phyloP scores from a whole-genome alignment of 2,797 vertebrate species.

The Sebastes minor region DNA sequence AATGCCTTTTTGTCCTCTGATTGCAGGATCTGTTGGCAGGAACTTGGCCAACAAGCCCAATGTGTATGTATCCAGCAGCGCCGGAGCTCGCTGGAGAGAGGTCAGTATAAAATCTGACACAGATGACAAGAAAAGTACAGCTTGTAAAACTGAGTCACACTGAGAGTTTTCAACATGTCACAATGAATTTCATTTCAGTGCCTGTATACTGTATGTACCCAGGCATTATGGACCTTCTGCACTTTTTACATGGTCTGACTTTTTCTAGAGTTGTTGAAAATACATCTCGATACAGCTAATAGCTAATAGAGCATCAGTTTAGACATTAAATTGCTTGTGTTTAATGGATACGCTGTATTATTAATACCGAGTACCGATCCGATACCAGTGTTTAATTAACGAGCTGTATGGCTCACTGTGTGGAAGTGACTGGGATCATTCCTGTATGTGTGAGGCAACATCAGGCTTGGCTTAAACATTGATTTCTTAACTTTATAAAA shows the following conservation, averaged over 20 bases:
- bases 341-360: background rate
- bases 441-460: no score
- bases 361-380: background rate
- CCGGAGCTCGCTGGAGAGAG: slow-evolving; percentile 95
- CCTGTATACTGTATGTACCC: no score
- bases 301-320: background rate
- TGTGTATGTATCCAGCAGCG: slow-evolving; percentile 95
- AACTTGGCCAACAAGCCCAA: slow-evolving; percentile 95
- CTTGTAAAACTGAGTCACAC: background rate
- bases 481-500: no score
- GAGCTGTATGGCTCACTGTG: no score
- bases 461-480: no score
- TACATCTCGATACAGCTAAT: background rate
- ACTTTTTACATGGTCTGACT: background rate
- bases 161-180: background rate
- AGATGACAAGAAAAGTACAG: background rate
- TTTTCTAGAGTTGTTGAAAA: background rate
- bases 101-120: slow-evolving; percentile 76
- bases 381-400: no score
- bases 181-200: background rate
- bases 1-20: slow-evolving; percentile 38
- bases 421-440: no score
- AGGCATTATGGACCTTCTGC: background rate
- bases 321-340: background rate
- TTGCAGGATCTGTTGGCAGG: slow-evolving; percentile 91